Conservation (phyloP, 92 coral and sea anemone genomes). For the Umimayanthus kanabou region DNA sequence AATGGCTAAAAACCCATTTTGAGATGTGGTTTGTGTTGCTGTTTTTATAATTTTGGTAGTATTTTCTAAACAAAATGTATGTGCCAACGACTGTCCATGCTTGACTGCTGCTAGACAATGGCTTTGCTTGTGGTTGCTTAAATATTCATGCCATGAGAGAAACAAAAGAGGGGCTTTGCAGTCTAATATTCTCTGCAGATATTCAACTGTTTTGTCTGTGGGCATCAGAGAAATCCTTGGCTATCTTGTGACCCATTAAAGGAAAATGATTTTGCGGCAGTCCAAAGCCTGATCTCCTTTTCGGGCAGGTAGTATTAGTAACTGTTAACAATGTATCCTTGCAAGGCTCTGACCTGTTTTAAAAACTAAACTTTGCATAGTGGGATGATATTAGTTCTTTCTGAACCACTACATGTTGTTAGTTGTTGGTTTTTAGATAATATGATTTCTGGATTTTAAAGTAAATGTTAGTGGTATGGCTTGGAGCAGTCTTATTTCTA, state of each 20-base stretch:
- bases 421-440: not conserved
- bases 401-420: not conserved
- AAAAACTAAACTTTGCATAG: not conserved
- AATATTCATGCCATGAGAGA: constrained; percentile 51
- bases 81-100: constrained; percentile 3
- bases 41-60: not conserved
- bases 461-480: not conserved
- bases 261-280: not conserved
- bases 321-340: not conserved
- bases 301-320: constrained; percentile 10
- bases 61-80: constrained; percentile 13
- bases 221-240: constrained; percentile 9
- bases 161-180: constrained; percentile 32
- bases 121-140: constrained; percentile 69
- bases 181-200: constrained; percentile 5
- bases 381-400: not conserved
- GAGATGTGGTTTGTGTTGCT: not conserved
- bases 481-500: not conserved
- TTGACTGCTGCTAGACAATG: constrained; percentile 47
- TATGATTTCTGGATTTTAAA: not conserved
- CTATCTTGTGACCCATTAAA: constrained; percentile 38
- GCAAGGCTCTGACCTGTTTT: not conserved
- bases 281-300: not conserved
- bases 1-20: not conserved
- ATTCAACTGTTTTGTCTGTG: constrained; percentile 22